phyloP scores from a whole-genome alignment of 2,888 invertebrate species.

The Tachystola acroxantha region DNA sequence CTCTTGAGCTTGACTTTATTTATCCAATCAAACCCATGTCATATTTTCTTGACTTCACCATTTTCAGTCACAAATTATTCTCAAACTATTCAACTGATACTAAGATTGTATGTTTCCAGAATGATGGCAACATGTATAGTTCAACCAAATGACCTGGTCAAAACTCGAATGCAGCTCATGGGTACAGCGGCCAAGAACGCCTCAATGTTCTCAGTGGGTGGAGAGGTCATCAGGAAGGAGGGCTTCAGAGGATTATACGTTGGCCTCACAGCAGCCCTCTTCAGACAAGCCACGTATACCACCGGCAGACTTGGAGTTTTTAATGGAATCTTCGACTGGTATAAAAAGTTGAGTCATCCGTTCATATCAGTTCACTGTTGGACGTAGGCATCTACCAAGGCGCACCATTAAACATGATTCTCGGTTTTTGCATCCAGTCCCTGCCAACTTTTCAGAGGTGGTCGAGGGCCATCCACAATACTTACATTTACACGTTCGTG shows the following conservation, averaged over 20 bases:
- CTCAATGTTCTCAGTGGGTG: constrained; percentile 85
- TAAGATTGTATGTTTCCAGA: constrained; percentile 47
- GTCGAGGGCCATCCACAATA: too few species aligned
- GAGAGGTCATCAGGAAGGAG: constrained; percentile 87
- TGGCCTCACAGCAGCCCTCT: constrained; percentile 92
- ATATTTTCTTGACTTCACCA: too few species aligned
- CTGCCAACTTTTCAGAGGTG: too few species aligned
- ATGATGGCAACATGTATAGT: constrained; percentile 94
- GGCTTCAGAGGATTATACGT: constrained; percentile 91
- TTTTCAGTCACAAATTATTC: too few species aligned
- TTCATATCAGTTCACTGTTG: too few species aligned
- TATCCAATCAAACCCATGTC: too few species aligned
- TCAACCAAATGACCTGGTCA: constrained; percentile 94
- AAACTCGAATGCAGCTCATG: constrained; percentile 95
- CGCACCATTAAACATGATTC: too few species aligned
- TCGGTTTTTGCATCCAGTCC: too few species aligned
- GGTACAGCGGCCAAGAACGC: constrained; percentile 68
- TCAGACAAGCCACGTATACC: constrained; percentile 98
- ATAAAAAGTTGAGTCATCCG: constrained; percentile 64
- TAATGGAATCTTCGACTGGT: constrained; percentile 88
- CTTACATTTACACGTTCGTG: too few species aligned
- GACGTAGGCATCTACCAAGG: too few species aligned
- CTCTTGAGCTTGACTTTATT: too few species aligned
- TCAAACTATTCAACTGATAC: too few species aligned
- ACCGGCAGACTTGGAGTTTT: constrained; percentile 96